Evolutionary conservation across 2,888 invertebrate species (phyloP), one percentile per base, ranked within the genome.

Genomic region (Frankliniella intonsa): DNA sequence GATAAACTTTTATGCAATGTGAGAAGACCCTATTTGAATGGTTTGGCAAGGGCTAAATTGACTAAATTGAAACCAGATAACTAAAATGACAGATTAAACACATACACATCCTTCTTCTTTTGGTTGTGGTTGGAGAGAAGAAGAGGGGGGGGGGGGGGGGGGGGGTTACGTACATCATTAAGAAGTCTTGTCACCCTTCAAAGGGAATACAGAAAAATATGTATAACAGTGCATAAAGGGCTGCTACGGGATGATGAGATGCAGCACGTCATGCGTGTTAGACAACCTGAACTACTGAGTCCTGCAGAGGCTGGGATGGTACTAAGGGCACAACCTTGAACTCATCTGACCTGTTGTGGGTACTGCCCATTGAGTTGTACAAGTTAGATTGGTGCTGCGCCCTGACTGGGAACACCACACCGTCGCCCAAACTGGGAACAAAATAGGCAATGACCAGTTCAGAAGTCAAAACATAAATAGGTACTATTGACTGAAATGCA

Each of bases 301-400:
- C 62, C 62, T n/a, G 27, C 12, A 38, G 38, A 38, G 38, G 38
- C 38, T 27, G 51, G 51, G 69, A 19, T 81, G 65, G 81, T 49
- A 49, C 55, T 50, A 50, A 17, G 69, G 69, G 62, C 49, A 76
- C 50, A 86, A 84, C 84, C 83, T 85, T 86, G 85, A 85, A 84
- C 85, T 85, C 86, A 88, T 92, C 94, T 93, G 92, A 94, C 93
- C 94, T 94, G 91, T 93, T 92, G 89, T 92, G 92, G 88, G 93
- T 94, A 90, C 92, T 93, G 90, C 95, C 95, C 95, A 96, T 96
- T 86, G 96, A 95, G 90, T 95, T 93, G 92, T 96, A 96, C 87
- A 90, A 90, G 89, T 90, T 91, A 88, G 90, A 89, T 86, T 91
- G 90, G 87, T 90, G 91, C 88, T 94, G 93, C 86, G 92, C 91